Conservation (phyloP, 2,888 invertebrate species). For the Arenicola marina region DNA sequence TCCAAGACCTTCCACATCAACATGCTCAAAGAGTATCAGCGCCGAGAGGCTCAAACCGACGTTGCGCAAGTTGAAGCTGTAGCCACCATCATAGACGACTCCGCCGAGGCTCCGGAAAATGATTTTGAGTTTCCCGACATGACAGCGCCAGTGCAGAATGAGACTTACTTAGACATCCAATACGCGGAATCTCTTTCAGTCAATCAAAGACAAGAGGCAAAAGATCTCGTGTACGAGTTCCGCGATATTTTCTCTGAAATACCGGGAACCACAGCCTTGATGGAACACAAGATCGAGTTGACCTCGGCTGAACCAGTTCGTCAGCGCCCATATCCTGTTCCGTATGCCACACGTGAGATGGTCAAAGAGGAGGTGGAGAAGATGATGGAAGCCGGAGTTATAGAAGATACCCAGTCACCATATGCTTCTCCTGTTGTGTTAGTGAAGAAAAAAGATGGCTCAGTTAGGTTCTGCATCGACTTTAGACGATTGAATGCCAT, state of each 20-base stretch:
- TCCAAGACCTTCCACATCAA: conserved; percentile 1
- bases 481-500: background rate
- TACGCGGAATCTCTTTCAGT: no score
- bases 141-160: no score
- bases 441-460: background rate
- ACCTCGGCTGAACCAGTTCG: background rate
- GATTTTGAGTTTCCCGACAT: no score
- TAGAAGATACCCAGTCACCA: background rate
- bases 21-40: conserved; percentile 5
- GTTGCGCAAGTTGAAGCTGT: background rate
- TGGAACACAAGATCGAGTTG: background rate
- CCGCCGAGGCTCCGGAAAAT: background rate
- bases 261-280: background rate
- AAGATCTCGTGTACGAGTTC: no score
- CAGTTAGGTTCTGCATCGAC: conserved; percentile 3
- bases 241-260: conserved; percentile 1
- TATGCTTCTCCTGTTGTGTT: conserved; percentile 1
- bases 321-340: background rate
- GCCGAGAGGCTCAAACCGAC: background rate
- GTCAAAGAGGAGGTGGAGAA: background rate
- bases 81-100: background rate
- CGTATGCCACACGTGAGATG: background rate
- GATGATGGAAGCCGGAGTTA: background rate
- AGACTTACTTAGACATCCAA: no score
- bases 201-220: no score